Evolutionary conservation across 2,113 vertebrate genomes (phyloP).

Genomic region (Arvicanthis niloticus): DNA sequence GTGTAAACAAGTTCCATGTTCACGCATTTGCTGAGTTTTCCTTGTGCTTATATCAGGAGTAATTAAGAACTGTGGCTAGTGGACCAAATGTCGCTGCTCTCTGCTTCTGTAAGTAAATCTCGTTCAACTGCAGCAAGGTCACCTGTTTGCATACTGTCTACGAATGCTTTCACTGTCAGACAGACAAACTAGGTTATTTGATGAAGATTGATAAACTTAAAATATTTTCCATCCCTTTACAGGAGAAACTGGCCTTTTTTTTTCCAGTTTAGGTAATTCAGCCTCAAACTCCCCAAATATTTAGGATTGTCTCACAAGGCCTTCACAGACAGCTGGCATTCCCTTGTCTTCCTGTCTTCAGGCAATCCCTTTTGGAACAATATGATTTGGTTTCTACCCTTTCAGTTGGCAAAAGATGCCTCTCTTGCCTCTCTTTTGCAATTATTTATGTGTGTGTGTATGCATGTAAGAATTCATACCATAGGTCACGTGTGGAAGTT

Average conservation of each 20-base stretch:
- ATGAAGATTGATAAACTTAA: neutral
- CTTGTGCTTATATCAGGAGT: neutral
- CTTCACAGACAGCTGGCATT: neutral
- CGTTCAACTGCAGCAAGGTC: neutral
- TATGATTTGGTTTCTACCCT: slow-evolving; percentile 19
- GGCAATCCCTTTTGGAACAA: slow-evolving; percentile 6
- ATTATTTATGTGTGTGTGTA: neutral
- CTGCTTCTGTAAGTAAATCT: slow-evolving; percentile 17
- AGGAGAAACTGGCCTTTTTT: slow-evolving; percentile 3
- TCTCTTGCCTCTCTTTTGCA: neutral
- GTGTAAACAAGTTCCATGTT: slow-evolving; percentile 6
- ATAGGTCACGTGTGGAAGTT: too few species aligned
- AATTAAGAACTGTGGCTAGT: neutral
- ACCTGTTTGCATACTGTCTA: slow-evolving; percentile 15
- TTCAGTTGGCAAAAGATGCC: neutral
- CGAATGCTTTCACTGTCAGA: neutral
- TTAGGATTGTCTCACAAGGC: neutral
- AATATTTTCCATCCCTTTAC: neutral
- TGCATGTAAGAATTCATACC: too few species aligned
- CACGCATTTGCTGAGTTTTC: slow-evolving; percentile 2
- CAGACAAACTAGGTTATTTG: neutral
- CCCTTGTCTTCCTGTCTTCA: neutral
- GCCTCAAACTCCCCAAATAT: neutral
- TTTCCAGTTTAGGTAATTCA: neutral
- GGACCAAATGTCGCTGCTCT: neutral